Evolutionary conservation across 2,888 invertebrate genomes (phyloP).

Genomic region (Oscheius sp.): DNA sequence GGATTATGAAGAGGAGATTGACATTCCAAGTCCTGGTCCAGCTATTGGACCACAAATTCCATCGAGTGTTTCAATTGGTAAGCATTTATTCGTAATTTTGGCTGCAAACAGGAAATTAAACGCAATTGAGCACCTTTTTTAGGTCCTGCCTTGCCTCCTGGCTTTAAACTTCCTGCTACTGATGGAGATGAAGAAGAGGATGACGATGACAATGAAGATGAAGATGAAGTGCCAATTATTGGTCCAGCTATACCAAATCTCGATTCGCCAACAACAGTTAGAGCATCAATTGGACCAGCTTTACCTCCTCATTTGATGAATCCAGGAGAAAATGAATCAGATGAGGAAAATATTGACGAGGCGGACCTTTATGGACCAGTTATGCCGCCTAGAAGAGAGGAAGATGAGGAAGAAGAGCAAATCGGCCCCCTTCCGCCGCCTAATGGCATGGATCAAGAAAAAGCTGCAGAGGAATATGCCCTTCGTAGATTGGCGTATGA

Average conservation of each 20-base stretch:
- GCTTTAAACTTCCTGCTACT: too few species aligned
- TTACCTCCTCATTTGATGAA: neutral
- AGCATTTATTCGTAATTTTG: too few species aligned
- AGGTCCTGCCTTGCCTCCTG: slow-evolving; percentile 30
- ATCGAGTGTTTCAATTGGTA: too few species aligned
- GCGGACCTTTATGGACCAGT: slow-evolving; percentile 25
- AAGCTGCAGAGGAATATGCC: slow-evolving; percentile 42
- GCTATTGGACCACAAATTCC: neutral
- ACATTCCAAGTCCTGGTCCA: neutral
- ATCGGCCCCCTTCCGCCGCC: slow-evolving; percentile 14
- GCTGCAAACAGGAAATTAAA: too few species aligned
- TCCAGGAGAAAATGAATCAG: neutral
- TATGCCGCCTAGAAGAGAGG: slow-evolving; percentile 9
- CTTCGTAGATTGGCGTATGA: slow-evolving; percentile 18
- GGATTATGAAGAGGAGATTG: slow-evolving; percentile 34
- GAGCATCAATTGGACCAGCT: slow-evolving; percentile 8
- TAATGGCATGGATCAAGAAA: slow-evolving; percentile 16
- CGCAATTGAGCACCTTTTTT: neutral
- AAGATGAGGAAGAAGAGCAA: slow-evolving; percentile 21
- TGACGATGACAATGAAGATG: slow-evolving; percentile 21
- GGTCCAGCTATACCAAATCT: slow-evolving; percentile 10
- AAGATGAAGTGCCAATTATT: slow-evolving; percentile 5
- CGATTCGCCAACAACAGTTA: neutral
- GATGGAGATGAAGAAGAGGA: slow-evolving; percentile 8
- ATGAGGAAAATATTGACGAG: slow-evolving; percentile 14